A percentile compares a stretch with the other conserved stretches of the same genome.
Conservation (phyloP, 2,888 invertebrate genomes). For the Notocelia uddmanniana region DNA sequence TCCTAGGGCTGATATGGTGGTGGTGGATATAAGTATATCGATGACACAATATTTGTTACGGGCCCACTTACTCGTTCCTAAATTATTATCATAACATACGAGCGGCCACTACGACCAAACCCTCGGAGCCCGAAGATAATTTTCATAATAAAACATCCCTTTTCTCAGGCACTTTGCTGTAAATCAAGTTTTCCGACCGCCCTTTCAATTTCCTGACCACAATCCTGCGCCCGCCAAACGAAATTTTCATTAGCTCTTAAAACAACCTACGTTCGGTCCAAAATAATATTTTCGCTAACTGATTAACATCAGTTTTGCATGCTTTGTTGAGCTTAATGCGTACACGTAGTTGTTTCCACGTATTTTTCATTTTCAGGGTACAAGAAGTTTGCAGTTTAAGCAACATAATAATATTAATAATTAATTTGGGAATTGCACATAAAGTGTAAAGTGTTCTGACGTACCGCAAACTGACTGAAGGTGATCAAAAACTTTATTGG, state of each 20-base stretch:
- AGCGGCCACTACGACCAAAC: conserved; percentile 57
- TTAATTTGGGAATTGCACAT: neutral
- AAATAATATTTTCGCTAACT: conserved; percentile 63
- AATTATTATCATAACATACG: conserved; percentile 57
- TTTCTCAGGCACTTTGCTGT: conserved; percentile 76
- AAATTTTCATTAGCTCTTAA: conserved; percentile 73
- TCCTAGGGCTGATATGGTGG: no score
- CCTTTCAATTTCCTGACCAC: conserved; percentile 82
- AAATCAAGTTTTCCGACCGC: conserved; percentile 79
- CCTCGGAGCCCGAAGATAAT: conserved; percentile 69
- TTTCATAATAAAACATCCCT: conserved; percentile 81
- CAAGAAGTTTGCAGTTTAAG: neutral
- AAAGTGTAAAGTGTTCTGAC: neutral
- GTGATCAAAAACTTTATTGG: conserved; percentile 17
- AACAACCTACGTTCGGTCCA: conserved; percentile 58
- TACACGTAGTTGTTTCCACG: neutral
- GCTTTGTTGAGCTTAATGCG: conserved; percentile 34
- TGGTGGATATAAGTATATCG: conserved; percentile 30
- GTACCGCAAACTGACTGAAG: neutral
- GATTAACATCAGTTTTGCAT: conserved; percentile 53
- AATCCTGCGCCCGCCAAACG: conserved; percentile 71
- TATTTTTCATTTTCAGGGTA: neutral
- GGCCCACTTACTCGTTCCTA: conserved; percentile 39
- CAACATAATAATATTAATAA: neutral
- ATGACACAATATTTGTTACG: conserved; percentile 39